These are phyloP conservation scores for Elmis aenea DNA, from an alignment of 2,888 invertebrate species.

Conservation along the genomic window DNA sequence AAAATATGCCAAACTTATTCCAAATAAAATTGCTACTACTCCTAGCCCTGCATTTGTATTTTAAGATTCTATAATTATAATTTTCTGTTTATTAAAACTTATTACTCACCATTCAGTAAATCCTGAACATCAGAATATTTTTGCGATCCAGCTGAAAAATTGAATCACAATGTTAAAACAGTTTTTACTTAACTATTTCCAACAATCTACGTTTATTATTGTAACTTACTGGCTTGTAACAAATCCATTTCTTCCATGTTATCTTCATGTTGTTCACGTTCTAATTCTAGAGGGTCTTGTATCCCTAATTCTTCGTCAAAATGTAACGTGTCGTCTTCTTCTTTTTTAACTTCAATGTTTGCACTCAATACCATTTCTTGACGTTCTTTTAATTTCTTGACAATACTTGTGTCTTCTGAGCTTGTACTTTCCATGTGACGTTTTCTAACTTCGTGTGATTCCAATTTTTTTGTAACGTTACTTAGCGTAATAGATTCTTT, in stretches of 20 bases:
- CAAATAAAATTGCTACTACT: too few species aligned
- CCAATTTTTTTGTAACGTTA: too few species aligned
- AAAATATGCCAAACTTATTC: too few species aligned
- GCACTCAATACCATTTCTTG: background rate
- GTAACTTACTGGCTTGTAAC: slow-evolving; percentile 9
- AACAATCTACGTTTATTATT: too few species aligned
- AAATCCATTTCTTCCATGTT: slow-evolving; percentile 6
- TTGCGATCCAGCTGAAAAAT: slow-evolving; percentile 10
- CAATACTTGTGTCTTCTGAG: too few species aligned
- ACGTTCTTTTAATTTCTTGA: too few species aligned
- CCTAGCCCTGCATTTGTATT: too few species aligned
- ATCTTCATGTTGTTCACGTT: slow-evolving; percentile 2
- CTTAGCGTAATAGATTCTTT: too few species aligned
- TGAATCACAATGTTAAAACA: too few species aligned
- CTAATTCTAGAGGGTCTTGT: slow-evolving; percentile 9
- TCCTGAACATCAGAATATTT: slow-evolving; percentile 8
- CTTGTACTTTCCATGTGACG: too few species aligned
- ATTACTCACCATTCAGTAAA: slow-evolving; percentile 9
- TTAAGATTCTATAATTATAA: background rate
- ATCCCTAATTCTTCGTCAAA: slow-evolving; percentile 5
- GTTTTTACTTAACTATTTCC: too few species aligned
- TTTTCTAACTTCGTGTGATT: too few species aligned
- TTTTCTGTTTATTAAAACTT: background rate
- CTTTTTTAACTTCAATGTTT: slow-evolving; percentile 11
- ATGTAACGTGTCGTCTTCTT: slow-evolving; percentile 2